Evolutionary conservation across 2,113 vertebrate species (phyloP).

Genomic region (Podarcis cretensis): DNA sequence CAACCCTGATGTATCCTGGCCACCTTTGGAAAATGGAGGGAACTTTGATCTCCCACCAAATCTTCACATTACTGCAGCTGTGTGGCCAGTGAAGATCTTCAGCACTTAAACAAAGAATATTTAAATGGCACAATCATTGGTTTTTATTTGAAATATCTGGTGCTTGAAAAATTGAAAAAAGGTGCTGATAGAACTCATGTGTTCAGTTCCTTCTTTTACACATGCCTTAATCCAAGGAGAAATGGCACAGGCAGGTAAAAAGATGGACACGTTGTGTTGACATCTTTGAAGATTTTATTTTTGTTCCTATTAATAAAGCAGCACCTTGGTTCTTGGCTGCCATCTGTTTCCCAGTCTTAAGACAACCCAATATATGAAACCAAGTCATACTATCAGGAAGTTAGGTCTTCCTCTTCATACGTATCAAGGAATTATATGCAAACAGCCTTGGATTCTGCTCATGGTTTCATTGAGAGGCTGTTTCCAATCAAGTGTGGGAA

Average conservation of each 20-base stretch:
- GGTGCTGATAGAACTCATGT: conserved; percentile 94
- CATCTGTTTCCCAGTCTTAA: conserved; percentile 95
- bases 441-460: no score
- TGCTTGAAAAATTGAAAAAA: conserved; percentile 93
- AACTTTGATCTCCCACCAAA: not conserved
- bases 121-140: conserved; percentile 99
- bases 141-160: conserved; percentile 99
- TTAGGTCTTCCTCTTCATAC: conserved; percentile 51
- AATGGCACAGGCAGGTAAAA: conserved; percentile 93
- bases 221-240: conserved; percentile 95
- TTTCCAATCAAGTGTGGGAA: no score
- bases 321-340: conserved; percentile 99
- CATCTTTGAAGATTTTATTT: conserved; percentile 98
- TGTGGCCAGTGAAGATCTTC: conserved; percentile 97
- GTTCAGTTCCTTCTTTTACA: conserved; percentile 99
- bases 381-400: conserved; percentile 77
- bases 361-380: conserved; percentile 81
- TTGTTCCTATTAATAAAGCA: conserved; percentile 99
- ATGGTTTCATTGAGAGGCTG: no score
- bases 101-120: conserved; percentile 97
- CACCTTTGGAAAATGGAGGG: no score
- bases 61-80: conserved; percentile 15
- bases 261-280: conserved; percentile 98
- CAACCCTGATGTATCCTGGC: no score
- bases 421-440: not conserved